Percentiles rank a stretch among this genome's conserved stretches.
Evolutionary conservation across 2,888 invertebrate genomes (phyloP).

Genomic region (Phytoseiulus persimilis): DNA sequence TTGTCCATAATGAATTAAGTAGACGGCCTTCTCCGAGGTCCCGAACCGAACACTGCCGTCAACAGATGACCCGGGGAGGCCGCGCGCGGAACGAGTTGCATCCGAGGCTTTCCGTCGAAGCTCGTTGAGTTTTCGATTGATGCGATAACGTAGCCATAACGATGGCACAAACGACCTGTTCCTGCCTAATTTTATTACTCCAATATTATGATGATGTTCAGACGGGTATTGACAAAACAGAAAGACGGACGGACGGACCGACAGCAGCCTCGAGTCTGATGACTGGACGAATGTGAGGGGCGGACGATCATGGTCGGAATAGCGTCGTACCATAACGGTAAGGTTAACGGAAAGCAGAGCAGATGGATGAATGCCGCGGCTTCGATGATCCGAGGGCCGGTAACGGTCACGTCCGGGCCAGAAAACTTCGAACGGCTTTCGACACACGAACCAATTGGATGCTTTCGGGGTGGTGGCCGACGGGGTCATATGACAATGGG

Average conservation of each 20-base stretch:
- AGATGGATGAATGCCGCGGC: not conserved
- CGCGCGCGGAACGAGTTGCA: no score
- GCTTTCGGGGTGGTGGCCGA: not conserved
- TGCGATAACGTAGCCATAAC: not conserved
- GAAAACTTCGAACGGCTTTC: not conserved
- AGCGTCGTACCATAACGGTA: not conserved
- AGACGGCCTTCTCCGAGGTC: no score
- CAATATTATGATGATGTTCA: not conserved
- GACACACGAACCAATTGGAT: not conserved
- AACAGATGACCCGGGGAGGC: no score
- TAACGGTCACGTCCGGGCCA: not conserved
- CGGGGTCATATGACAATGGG: not conserved
- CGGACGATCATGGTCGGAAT: not conserved
- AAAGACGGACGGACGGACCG: not conserved
- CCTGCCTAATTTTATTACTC: not conserved
- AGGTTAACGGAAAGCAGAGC: not conserved
- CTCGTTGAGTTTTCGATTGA: no score
- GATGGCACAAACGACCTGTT: not conserved
- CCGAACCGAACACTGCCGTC: no score
- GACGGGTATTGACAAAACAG: not conserved
- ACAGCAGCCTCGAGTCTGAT: no score
- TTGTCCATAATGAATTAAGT: no score
- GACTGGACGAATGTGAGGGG: not conserved
- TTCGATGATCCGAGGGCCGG: not conserved
- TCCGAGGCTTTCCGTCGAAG: no score